Conservation (phyloP, 92 coral and sea anemone genomes). For the Pocillopora meandrina region DNA sequence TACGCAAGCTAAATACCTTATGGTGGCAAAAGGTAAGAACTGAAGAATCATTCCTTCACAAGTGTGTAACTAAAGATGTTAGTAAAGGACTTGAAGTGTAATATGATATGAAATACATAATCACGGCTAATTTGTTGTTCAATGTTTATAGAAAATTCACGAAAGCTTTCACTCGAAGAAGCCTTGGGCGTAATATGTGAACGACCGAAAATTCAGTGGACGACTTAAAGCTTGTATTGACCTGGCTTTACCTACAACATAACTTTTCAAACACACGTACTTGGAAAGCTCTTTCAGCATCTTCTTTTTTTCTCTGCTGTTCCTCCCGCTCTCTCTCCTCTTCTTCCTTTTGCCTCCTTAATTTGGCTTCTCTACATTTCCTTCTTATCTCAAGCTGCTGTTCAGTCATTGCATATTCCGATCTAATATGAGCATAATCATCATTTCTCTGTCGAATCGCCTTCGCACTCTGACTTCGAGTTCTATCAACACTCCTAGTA, state of each 20-base stretch:
- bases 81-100: too few species aligned
- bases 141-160: too few species aligned
- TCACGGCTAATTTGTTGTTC: too few species aligned
- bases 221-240: background rate
- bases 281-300: conserved; percentile 96
- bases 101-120: too few species aligned
- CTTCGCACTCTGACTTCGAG: conserved; percentile 87
- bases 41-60: too few species aligned
- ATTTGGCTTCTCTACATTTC: conserved; percentile 88
- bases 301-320: conserved; percentile 81
- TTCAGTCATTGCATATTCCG: conserved; percentile 88
- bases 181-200: too few species aligned
- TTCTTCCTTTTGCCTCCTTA: conserved; percentile 89
- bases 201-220: too few species aligned
- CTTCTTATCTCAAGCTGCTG: conserved; percentile 88
- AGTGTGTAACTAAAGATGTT: too few species aligned
- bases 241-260: background rate
- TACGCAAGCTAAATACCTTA: too few species aligned
- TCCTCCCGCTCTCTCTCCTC: conserved; percentile 86
- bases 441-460: conserved; percentile 54
- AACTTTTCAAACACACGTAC: conserved; percentile 31
- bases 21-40: too few species aligned
- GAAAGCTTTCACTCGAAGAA: too few species aligned
- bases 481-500: conserved; percentile 43
- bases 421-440: conserved; percentile 82